These are phyloP conservation scores for Mola mola DNA, from an alignment of 2,113 vertebrate genomes.

Conservation along the genomic window DNA sequence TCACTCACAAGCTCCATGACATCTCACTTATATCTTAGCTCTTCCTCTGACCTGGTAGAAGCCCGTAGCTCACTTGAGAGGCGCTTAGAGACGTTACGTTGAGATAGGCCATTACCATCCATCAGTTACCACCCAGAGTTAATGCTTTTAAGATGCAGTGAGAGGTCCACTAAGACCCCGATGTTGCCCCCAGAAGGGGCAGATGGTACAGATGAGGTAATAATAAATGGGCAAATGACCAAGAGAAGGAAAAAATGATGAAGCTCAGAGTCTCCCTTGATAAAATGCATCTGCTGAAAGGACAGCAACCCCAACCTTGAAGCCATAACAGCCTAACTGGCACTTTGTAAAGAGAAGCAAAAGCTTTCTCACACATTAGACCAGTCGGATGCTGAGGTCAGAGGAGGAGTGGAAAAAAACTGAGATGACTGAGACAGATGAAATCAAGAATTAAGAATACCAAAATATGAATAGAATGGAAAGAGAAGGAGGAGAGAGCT, in stretches of 20 bases:
- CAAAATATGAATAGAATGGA: slow-evolving; percentile 67
- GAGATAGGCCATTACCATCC: slow-evolving; percentile 76
- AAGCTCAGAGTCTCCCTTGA: slow-evolving; percentile 64
- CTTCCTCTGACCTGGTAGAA: slow-evolving; percentile 62
- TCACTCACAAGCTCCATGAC: slow-evolving; percentile 52
- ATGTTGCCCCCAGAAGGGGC: slow-evolving; percentile 67
- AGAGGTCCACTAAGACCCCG: slow-evolving; percentile 67
- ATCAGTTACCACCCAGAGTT: slow-evolving; percentile 75
- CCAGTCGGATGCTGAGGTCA: slow-evolving; percentile 58
- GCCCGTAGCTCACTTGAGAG: slow-evolving; percentile 63
- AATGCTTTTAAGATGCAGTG: slow-evolving; percentile 80
- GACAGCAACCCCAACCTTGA: slow-evolving; percentile 42
- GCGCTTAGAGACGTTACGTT: slow-evolving; percentile 66
- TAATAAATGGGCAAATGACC: slow-evolving; percentile 76
- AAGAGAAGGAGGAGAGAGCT: slow-evolving; percentile 49
- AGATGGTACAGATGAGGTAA: slow-evolving; percentile 77
- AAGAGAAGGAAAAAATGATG: slow-evolving; percentile 70
- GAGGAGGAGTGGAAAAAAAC: slow-evolving; percentile 40
- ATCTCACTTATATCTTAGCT: slow-evolving; percentile 59
- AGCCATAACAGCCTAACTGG: slow-evolving; percentile 57
- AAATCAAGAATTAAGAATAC: slow-evolving; percentile 63
- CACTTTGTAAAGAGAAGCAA: slow-evolving; percentile 46
- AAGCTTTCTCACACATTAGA: slow-evolving; percentile 62
- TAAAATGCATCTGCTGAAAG: slow-evolving; percentile 73
- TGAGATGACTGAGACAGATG: slow-evolving; percentile 51